phyloP scores from a whole-genome alignment of 2,888 invertebrate species.

The Asteroscopus sphinx region DNA sequence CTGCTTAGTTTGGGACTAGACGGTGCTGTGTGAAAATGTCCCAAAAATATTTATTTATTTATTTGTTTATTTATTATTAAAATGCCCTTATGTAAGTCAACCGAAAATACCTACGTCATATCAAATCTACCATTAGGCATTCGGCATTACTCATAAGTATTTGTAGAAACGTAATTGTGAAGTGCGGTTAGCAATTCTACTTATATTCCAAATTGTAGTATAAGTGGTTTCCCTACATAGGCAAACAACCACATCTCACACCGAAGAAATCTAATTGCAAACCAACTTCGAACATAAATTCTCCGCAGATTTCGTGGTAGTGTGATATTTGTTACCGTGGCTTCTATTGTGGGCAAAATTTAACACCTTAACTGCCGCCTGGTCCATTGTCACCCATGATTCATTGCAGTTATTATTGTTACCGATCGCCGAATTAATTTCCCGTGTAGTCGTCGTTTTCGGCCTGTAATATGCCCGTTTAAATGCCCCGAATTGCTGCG shows the following conservation, averaged over 20 bases:
- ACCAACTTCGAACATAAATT: slow-evolving; percentile 85
- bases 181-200: slow-evolving; percentile 15
- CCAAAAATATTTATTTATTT: no score
- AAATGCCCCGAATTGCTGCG: slow-evolving; percentile 72
- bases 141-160: background rate
- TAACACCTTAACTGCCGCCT: slow-evolving; percentile 80
- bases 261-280: slow-evolving; percentile 80
- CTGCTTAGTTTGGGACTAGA: no score
- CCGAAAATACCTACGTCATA: no score
- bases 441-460: slow-evolving; percentile 72
- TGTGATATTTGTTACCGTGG: slow-evolving; percentile 70
- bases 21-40: no score
- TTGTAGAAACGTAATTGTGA: slow-evolving; percentile 12
- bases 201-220: slow-evolving; percentile 23
- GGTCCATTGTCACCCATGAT: slow-evolving; percentile 81
- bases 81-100: no score
- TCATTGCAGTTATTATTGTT: slow-evolving; percentile 84
- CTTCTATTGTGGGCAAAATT: slow-evolving; percentile 77
- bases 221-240: slow-evolving; percentile 24
- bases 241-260: slow-evolving; percentile 35
- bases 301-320: slow-evolving; percentile 59
- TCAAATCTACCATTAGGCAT: no score
- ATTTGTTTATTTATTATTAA: no score
- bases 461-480: slow-evolving; percentile 71
- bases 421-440: slow-evolving; percentile 85